Evolutionary conservation across 2,113 vertebrate genomes (phyloP), one percentile per base, ranked within the genome.

Genomic region (Pipra filicauda): DNA sequence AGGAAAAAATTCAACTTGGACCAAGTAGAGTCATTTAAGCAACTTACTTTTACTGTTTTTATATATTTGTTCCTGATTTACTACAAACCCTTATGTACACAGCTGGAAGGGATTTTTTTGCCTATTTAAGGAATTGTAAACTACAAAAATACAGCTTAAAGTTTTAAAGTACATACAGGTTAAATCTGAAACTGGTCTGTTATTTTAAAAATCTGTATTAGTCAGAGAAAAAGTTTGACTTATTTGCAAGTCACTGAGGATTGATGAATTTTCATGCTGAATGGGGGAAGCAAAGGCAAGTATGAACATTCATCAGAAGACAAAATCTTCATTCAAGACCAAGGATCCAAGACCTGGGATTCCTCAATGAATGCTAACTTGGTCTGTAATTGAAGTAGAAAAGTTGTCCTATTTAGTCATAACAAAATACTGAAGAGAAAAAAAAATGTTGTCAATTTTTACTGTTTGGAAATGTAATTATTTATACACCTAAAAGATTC

Each of bases 221-320:
- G 7, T 33, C 16, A 55, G 30, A 59, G 10, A 49, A 76, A 76
- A 83, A 41, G 0, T 49, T 59, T 75, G 23, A 44, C 7, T 74
- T 62, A 41, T 21, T 49, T 89, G 19, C 22, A 79, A 90, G 6
- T 28, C 46, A 54, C 13, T 8, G 9, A 73, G 31, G 24, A 5
- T 59, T 61, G 54, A 62, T 43, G 27, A 31, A 58, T 58, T 83
- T 88, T 76, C 24, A 26, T 57, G 22, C 17, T 85, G 85, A 78
- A 55, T 5, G 39, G 1, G 5, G 5, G 8, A 5, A 83, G 24
- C 0, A 54, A 90, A 91, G 78, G 0, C 24, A 76, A 20, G 3
- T 6, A 52, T 5, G 4, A 82, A 28, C 8, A 90, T 41, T n/a
- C 17, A 57, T 22, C 24, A 65, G 28, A 28, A 64, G 23, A 10